A percentile compares a stretch with the other conserved stretches of the same genome.
Conservation (phyloP, 92 coral and sea anemone genomes). For the Siderastrea radians region DNA sequence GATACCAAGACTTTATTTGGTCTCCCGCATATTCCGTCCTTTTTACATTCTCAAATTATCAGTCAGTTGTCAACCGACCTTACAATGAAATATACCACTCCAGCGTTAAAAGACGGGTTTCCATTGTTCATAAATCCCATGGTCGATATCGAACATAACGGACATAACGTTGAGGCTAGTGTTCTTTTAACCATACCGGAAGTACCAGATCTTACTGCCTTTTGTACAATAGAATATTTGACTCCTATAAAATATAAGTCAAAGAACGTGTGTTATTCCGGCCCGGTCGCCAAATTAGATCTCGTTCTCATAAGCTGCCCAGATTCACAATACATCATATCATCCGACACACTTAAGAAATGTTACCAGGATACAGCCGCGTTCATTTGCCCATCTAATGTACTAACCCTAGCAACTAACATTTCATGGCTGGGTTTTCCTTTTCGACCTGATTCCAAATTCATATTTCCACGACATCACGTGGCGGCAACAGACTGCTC, state of each 20-base stretch:
- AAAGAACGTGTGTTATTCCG: conserved; percentile 34
- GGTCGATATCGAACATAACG: conserved; percentile 40
- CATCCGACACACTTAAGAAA: conserved; percentile 20
- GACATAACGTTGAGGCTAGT: conserved; percentile 2
- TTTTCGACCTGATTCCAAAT: conserved; percentile 15
- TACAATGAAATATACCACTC: conserved; percentile 19
- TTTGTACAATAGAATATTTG: conserved; percentile 48
- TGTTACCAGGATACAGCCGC: conserved; percentile 25
- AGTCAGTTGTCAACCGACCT: conserved; percentile 7
- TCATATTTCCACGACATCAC: conserved; percentile 44
- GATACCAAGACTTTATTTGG: conserved; percentile 38
- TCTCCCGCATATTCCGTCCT: conserved; percentile 31
- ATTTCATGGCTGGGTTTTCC: conserved; percentile 55
- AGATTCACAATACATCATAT: conserved; percentile 13
- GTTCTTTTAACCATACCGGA: conserved; percentile 43
- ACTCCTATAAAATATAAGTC: conserved; percentile 43
- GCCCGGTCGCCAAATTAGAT: conserved; percentile 31
- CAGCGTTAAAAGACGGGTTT: conserved; percentile 53
- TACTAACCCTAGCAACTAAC: conserved; percentile 30
- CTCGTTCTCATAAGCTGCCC: conserved; percentile 39
- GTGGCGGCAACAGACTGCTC: conserved; percentile 8
- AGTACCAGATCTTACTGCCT: conserved; percentile 8
- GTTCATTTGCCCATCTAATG: conserved; percentile 19
- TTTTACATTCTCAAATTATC: conserved; percentile 29
- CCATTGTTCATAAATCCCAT: conserved; percentile 49